Conservation (phyloP, 1,140 invertebrate genomes). For the Cyclina sinensis region DNA sequence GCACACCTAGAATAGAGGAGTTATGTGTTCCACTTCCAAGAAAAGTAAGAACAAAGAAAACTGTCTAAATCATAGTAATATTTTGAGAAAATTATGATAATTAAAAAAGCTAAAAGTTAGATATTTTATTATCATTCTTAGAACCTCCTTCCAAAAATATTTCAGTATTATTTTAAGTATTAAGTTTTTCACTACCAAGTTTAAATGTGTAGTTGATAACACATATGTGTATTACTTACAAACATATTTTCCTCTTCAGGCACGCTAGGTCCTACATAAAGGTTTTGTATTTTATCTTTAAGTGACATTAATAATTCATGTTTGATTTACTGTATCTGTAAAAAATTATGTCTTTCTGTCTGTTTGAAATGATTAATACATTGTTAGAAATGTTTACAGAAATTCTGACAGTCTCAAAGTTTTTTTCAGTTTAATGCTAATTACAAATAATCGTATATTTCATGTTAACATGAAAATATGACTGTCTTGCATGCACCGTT, state of each 20-base stretch:
- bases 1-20: conserved; percentile 81
- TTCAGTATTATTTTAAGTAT: not conserved
- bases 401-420: not conserved
- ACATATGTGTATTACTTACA: too few relatives aligned
- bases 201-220: too few relatives aligned
- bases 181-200: not conserved
- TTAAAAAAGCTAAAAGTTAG: not conserved
- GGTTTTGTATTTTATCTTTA: not conserved
- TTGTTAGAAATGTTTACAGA: not conserved
- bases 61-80: conserved; percentile 39
- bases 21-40: conserved; percentile 79
- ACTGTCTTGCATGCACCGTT: too few relatives aligned
- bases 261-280: not conserved
- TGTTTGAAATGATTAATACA: too few relatives aligned
- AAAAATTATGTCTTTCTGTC: too few relatives aligned
- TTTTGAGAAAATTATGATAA: not conserved
- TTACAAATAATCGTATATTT: too few relatives aligned
- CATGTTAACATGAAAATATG: too few relatives aligned
- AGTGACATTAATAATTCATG: not conserved
- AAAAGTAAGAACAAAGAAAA: conserved; percentile 79
- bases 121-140: not conserved
- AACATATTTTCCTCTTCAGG: not conserved
- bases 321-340: not conserved
- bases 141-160: too few relatives aligned
- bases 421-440: too few relatives aligned